These are phyloP conservation scores for Patella caerulea DNA, from an alignment of 2,888 invertebrate genomes.

Conservation along the genomic window DNA sequence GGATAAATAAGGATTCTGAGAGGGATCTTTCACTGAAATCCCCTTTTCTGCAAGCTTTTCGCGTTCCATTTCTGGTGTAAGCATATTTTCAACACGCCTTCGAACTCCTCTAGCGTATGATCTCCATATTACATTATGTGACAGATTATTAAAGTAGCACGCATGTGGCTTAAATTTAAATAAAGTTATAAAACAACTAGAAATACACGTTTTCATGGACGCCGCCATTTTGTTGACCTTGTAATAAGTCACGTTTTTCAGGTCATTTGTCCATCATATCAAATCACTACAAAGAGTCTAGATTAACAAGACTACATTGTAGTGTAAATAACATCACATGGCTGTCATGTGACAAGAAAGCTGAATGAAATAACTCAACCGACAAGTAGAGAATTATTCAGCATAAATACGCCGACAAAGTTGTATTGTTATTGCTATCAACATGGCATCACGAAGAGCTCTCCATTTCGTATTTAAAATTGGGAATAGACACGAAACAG, in stretches of 20 bases:
- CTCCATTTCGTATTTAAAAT: slow-evolving; percentile 98
- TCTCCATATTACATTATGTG: slow-evolving; percentile 16
- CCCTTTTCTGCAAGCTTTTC: slow-evolving; percentile 16
- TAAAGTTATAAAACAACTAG: slow-evolving; percentile 3
- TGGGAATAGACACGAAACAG: slow-evolving; percentile 87
- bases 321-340: slow-evolving; percentile 23
- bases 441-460: slow-evolving; percentile 76
- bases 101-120: slow-evolving; percentile 28
- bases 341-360: slow-evolving; percentile 11
- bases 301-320: too few relatives aligned
- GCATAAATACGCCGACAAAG: too few relatives aligned
- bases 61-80: slow-evolving; percentile 26
- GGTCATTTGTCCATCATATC: too few relatives aligned
- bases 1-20: slow-evolving; percentile 28
- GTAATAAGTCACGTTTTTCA: too few relatives aligned
- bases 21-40: slow-evolving; percentile 24
- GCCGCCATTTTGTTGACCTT: slow-evolving; percentile 26
- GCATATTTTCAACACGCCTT: slow-evolving; percentile 22
- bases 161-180: not conserved
- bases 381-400: not conserved
- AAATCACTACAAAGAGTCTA: too few relatives aligned
- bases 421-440: not conserved
- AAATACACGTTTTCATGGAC: slow-evolving; percentile 30
- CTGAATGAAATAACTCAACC: too few relatives aligned
- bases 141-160: not conserved